Evolutionary conservation across 2,888 invertebrate species (phyloP), one percentile per base, ranked within the genome.

Genomic region (Metalampra italica): DNA sequence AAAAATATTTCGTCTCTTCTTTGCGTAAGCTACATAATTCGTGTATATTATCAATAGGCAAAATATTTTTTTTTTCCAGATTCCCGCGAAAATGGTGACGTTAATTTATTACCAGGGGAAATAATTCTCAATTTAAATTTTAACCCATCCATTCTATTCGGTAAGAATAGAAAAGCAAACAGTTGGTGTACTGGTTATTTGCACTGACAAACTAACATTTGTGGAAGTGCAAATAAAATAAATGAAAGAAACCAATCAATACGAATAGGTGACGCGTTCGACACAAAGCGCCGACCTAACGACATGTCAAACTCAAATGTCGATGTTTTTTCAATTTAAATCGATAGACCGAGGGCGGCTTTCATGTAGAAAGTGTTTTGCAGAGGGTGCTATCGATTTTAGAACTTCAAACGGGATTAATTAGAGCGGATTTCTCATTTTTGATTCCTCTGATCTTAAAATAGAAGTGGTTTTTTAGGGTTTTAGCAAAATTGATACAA

Each of bases 251-350:
- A 66, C 55, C 66, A 77, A 79, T 79, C 72, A 72, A 72, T 73
- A 65, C 66, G 64, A 72, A 68, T 66, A 71, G 62, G 61, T 65
- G 67, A 67, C 68, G 73, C 54, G 50, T 49, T 47, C 59, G 65
- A 67, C 69, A 71, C 67, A 72, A 73, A 71, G 68, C 57, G 54
- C 56, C 53, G 58, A 49, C 59, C 71, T 67, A 74, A 70, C 64
- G 66, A 71, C 69, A 71, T 72, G 78, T 78, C 82, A 80, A 68
- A 67, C 57, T 75, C 77, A 74, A 78, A 73, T 71, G 71, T 81
- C 79, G 77, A 82, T 82, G 72, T 70, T 76, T 78, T 81, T 80
- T 76, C 79, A 81, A 82, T 84, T 82, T 80, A 75, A 81, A 82
- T 83, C 79, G 77, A 83, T 79, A 67, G 62, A 72, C 64, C 61